These are phyloP conservation scores for Caenorhabditis sp. DNA, from an alignment of 2,888 invertebrate species.

Conservation along the genomic window DNA sequence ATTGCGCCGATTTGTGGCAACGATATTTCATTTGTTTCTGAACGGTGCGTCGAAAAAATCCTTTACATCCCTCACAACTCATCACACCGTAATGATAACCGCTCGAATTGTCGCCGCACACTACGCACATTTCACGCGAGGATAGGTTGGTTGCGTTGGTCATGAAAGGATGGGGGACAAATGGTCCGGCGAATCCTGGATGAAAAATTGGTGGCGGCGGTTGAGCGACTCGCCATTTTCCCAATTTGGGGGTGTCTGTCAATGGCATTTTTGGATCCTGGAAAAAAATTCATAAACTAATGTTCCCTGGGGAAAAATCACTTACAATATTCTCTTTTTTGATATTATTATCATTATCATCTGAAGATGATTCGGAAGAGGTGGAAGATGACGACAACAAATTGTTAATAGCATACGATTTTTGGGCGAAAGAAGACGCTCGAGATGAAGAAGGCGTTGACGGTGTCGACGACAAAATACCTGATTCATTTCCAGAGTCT, in stretches of 20 bases:
- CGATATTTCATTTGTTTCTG: slow-evolving; percentile 47
- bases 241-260: too few species aligned
- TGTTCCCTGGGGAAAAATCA: too few species aligned
- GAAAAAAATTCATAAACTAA: too few species aligned
- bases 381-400: slow-evolving; percentile 1
- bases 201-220: neutral
- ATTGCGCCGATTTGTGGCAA: slow-evolving; percentile 52
- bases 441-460: slow-evolving; percentile 2
- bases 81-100: slow-evolving; percentile 60
- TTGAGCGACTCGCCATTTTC: neutral
- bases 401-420: slow-evolving; percentile 20
- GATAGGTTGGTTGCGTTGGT: neutral
- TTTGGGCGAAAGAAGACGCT: neutral
- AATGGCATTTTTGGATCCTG: too few species aligned
- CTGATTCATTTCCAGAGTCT: slow-evolving; percentile 19
- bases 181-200: neutral
- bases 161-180: neutral
- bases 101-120: slow-evolving; percentile 53
- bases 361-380: neutral
- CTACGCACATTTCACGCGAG: slow-evolving; percentile 35
- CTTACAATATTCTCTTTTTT: neutral
- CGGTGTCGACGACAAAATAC: neutral
- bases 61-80: slow-evolving; percentile 62
- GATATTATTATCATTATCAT: neutral
- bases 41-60: slow-evolving; percentile 63